Evolutionary conservation across 2,888 invertebrate genomes (phyloP), one percentile per base, ranked within the genome.

Genomic region (Epicampocera succincta): DNA sequence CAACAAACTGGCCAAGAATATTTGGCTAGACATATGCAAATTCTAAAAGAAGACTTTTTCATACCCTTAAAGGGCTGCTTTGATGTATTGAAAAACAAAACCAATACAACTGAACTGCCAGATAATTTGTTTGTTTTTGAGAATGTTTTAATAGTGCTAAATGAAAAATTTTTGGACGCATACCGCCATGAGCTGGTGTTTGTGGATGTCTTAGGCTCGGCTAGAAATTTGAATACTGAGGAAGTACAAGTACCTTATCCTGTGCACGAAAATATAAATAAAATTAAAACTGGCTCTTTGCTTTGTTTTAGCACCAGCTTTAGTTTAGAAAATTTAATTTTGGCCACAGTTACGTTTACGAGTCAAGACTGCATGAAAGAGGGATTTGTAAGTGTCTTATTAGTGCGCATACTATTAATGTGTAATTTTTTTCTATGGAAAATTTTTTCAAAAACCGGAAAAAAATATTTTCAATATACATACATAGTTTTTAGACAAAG

Each of bases 1-100:
- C 42, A 48, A 29, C 69, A 69, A 0, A 96, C 95, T 88, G 92
- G 94, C 9, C 38, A 84, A 0, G 94, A 96, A 86, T 97, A 97
- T 87, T 91, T 97, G 25, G 95, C 95, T 85, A 91, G 94, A n/a
- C 96, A 96, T 85, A 96, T 96, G 87, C 92, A 95, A 44, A 91
- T 97, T 42, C 88, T 97, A 61, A 91, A 96, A 40, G 96, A 97
- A 91, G 97, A 97, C 90, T 96, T 95, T 87, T 92, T 96, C 40
- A 92, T 92, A 17, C 95, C 97, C 0, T 88, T 97, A 25, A 91
- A 95, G 42, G 92, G 94, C 86, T 85, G 85, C 13, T 85, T 89
- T 1, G 42, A 79, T 8, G 81, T 82, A n/a, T 52, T 89, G 17
- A 85, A 56, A 46, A 40, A 75, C 15, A 84, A 65, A 11, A 73